Conservation (phyloP, 2,888 invertebrate species). For the Drosophila nr. fundita region DNA sequence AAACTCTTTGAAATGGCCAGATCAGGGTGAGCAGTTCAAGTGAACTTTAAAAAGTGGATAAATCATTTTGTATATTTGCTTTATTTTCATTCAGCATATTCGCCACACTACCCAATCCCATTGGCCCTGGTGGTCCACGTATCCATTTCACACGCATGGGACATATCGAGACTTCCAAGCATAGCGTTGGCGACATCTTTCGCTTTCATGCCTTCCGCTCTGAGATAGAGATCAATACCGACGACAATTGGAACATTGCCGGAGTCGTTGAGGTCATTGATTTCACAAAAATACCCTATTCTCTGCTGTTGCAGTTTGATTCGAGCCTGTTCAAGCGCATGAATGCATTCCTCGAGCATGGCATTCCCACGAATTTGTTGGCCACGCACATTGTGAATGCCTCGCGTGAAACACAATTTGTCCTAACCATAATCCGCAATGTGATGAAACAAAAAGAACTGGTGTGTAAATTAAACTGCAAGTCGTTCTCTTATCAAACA, state of each 20-base stretch:
- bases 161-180: constrained; percentile 76
- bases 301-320: constrained; percentile 78
- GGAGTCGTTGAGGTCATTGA: constrained; percentile 87
- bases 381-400: constrained; percentile 81
- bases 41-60: neutral
- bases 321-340: constrained; percentile 76
- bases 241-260: constrained; percentile 87
- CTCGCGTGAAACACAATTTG: constrained; percentile 79
- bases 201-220: constrained; percentile 79
- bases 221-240: constrained; percentile 83
- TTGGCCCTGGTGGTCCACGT: constrained; percentile 85
- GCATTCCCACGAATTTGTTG: constrained; percentile 76
- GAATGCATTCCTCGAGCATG: constrained; percentile 79
- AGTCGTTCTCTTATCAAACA: neutral
- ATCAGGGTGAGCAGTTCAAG: constrained; percentile 73
- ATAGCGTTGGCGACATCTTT: constrained; percentile 76
- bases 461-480: constrained; percentile 56
- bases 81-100: constrained; percentile 71
- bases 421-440: constrained; percentile 74
- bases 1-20: constrained; percentile 72
- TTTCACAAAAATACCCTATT: constrained; percentile 84
- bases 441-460: constrained; percentile 81
- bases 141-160: constrained; percentile 86
- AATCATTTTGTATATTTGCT: neutral
- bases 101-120: constrained; percentile 78